phyloP scores from a whole-genome alignment of 2,113 vertebrate genomes.

The Oxyura jamaicensis region DNA sequence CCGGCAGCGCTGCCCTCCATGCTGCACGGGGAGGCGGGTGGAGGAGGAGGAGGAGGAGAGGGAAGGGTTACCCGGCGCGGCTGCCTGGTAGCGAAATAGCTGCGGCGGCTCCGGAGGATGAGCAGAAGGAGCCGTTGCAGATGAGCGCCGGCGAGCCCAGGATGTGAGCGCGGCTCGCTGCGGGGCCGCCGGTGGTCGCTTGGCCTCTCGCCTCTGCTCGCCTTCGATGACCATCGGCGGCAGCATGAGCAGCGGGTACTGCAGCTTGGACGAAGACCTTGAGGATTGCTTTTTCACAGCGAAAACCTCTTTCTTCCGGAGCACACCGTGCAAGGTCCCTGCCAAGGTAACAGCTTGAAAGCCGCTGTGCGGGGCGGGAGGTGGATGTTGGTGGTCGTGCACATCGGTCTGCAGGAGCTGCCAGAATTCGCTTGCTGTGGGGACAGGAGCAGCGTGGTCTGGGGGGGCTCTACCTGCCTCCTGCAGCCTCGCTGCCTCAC shows the following conservation, averaged over 20 bases:
- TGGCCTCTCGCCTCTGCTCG: background rate
- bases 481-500: background rate
- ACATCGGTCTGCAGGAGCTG: constrained; percentile 2
- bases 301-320: constrained; percentile 92
- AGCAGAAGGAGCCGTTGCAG: constrained; percentile 31
- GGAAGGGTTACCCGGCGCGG: constrained; percentile 39
- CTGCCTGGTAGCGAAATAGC: background rate
- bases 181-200: background rate
- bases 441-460: background rate
- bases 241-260: constrained; percentile 98
- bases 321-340: constrained; percentile 66
- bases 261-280: constrained; percentile 94
- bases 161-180: constrained; percentile 29
- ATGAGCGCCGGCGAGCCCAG: constrained; percentile 17
- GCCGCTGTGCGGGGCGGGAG: background rate
- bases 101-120: background rate
- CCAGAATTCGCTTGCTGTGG: background rate
- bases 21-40: background rate
- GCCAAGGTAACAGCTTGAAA: constrained; percentile 80
- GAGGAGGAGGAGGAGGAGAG: constrained; percentile 27
- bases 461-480: background rate
- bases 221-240: constrained; percentile 75
- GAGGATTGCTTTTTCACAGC: constrained; percentile 97
- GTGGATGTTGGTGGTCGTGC: background rate
- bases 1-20: background rate